phyloP scores from a whole-genome alignment of 2,113 vertebrate species.

The Gorsachius goisagi region DNA sequence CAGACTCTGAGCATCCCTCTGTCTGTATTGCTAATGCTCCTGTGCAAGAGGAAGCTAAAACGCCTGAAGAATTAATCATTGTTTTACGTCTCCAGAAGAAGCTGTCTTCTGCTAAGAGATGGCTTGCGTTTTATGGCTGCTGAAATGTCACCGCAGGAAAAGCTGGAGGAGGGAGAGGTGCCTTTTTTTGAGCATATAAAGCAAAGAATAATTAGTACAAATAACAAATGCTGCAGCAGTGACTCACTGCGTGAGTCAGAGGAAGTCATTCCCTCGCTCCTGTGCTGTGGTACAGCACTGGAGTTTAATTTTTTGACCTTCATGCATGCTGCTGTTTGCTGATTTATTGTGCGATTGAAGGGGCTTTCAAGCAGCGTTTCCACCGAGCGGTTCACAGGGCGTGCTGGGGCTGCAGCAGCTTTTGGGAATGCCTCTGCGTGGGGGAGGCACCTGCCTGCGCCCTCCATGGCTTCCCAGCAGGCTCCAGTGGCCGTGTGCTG shows the following conservation, averaged over 20 bases:
- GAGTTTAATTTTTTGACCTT: not conserved
- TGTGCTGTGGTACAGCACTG: not conserved
- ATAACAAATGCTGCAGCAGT: constrained; percentile 73
- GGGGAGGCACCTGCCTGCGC: not conserved
- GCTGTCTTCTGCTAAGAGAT: not conserved
- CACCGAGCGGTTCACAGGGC: not conserved
- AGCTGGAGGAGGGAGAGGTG: constrained; percentile 44
- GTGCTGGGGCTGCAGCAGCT: not conserved
- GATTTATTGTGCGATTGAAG: not conserved
- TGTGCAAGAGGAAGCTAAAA: not conserved
- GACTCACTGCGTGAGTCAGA: constrained; percentile 79
- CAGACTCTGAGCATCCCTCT: not conserved
- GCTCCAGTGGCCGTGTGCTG: not conserved
- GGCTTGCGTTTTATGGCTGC: not conserved
- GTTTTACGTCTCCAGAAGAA: not conserved
- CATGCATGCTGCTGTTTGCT: not conserved
- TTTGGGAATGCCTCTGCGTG: not conserved
- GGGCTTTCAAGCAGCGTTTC: not conserved
- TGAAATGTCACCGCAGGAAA: constrained; percentile 49
- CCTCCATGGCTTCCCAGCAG: not conserved
- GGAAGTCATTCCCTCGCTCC: constrained; percentile 37
- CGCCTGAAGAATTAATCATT: not conserved
- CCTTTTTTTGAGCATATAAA: constrained; percentile 41
- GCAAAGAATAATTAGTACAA: constrained; percentile 42
- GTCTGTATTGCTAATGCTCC: not conserved